phyloP scores from a whole-genome alignment of 1,140 invertebrate species.

The Drosophila simulans region DNA sequence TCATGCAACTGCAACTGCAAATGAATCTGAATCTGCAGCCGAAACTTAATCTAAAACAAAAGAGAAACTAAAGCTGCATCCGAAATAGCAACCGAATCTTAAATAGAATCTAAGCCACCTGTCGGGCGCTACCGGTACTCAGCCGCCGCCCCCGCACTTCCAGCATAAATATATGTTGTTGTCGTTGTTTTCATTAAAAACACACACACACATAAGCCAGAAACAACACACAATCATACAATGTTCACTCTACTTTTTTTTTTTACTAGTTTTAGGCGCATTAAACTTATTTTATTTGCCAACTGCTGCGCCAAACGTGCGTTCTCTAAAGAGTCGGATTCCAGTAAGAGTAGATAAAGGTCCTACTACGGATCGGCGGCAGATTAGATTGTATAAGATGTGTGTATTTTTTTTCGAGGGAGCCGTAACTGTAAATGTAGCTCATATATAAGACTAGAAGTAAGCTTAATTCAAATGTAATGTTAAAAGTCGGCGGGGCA shows the following conservation, averaged over 20 bases:
- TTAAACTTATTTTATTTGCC: constrained; percentile 25
- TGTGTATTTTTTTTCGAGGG: constrained; percentile 32
- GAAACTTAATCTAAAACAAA: background rate
- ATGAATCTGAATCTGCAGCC: constrained; percentile 16
- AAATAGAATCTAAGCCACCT: constrained; percentile 24
- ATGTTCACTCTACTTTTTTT: constrained; percentile 11
- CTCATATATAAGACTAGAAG: constrained; percentile 24
- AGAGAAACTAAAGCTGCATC: background rate
- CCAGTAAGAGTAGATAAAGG: constrained; percentile 7
- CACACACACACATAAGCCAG: constrained; percentile 2
- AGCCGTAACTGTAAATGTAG: constrained; percentile 41
- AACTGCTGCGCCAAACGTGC: constrained; percentile 18
- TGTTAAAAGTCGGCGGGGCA: constrained; percentile 69
- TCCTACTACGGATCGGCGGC: background rate
- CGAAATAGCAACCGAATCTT: constrained; percentile 5
- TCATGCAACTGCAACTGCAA: constrained; percentile 6
- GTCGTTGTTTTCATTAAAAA: background rate
- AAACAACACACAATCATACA: constrained; percentile 9
- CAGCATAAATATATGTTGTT: background rate
- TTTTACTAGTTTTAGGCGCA: constrained; percentile 12
- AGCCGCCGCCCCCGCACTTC: background rate
- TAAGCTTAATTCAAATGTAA: constrained; percentile 51
- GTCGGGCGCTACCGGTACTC: constrained; percentile 5
- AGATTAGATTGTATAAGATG: constrained; percentile 23
- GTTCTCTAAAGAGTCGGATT: constrained; percentile 30